These are phyloP conservation scores for Dipodomys merriami DNA, from an alignment of 2,113 vertebrate species.

Conservation along the genomic window DNA sequence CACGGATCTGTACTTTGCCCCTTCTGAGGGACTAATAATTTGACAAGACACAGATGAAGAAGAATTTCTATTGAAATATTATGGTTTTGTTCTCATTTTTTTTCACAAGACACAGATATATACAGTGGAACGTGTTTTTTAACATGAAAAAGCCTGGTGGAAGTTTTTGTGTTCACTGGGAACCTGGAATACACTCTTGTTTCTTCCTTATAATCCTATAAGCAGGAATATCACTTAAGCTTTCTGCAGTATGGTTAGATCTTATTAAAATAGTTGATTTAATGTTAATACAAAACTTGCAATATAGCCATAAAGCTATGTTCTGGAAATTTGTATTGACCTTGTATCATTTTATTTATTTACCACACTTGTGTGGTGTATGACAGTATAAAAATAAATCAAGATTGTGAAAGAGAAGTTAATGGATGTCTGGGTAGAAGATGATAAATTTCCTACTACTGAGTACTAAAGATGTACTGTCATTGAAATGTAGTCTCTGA, in stretches of 20 bases:
- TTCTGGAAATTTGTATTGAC: neutral
- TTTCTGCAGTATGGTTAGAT: neutral
- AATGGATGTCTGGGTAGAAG: neutral
- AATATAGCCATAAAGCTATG: neutral
- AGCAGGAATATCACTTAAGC: neutral
- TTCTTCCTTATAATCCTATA: neutral
- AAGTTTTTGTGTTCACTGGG: neutral
- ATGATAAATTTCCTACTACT: neutral
- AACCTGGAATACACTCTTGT: neutral
- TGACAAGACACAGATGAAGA: neutral
- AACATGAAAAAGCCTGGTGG: neutral
- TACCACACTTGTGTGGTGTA: neutral
- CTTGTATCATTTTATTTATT: neutral
- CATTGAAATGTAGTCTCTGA: neutral
- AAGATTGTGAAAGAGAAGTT: neutral
- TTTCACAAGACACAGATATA: too few species aligned
- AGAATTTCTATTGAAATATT: neutral
- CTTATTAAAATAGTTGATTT: neutral
- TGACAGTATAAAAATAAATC: neutral
- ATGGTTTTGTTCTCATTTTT: neutral
- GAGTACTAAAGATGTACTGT: too few species aligned
- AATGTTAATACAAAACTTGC: neutral
- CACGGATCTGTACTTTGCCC: neutral
- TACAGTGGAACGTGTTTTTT: neutral
- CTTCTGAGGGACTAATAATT: neutral